Base-by-base conservation (phyloP, 92 coral and sea anemone genomes). In the Diadumene lineata region DNA sequence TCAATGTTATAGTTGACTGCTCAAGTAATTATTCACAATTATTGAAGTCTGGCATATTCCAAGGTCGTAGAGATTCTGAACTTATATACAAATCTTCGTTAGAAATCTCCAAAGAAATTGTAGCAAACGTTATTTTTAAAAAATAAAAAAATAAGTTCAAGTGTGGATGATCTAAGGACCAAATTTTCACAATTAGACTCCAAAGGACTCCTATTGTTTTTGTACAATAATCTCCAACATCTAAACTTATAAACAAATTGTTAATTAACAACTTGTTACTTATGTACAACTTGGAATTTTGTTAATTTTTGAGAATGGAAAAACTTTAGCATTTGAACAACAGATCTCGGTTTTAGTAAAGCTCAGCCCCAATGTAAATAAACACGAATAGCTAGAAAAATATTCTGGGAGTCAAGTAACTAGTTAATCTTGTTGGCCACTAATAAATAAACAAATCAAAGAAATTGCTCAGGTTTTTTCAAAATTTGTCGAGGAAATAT, bases 381-480 rank as follows among this genome's bases (percentile, higher is more conserved):
- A 22, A 51, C 1, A 43, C 33, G n/a, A 50, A 18, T 31, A 13
- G 6, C 0, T 11, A 29, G 27, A 24, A 22, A 76, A 64, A 76
- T 76, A 43, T 65, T 66, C 70, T 21, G 3, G 81, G 30, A 76
- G 81, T 66, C 65, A 76, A 76, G 72, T 61, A 76, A 76, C 64
- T 15, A 31, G 44, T 31, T 9, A 19, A 7, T 8, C 13, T 6
- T 1, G 50, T 31, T 22, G 1, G 10, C 11, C 13, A 10, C 11
- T 34, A 16, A 8, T 8, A 19, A 67, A 67, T 22, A 19, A 38
- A 38, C 55, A 67, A 67, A 48, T 53, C 4, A 15, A 53, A 15
- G 19, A 23, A 53, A 3, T 9, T 21, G 19, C 10, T 53, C 18
- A 53, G 48, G 13, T 38, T 4, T 38, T 38, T 38, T 4, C 48